These are phyloP conservation scores for Ennomos erosarius DNA, from an alignment of 2,888 invertebrate species.

Conservation along the genomic window DNA sequence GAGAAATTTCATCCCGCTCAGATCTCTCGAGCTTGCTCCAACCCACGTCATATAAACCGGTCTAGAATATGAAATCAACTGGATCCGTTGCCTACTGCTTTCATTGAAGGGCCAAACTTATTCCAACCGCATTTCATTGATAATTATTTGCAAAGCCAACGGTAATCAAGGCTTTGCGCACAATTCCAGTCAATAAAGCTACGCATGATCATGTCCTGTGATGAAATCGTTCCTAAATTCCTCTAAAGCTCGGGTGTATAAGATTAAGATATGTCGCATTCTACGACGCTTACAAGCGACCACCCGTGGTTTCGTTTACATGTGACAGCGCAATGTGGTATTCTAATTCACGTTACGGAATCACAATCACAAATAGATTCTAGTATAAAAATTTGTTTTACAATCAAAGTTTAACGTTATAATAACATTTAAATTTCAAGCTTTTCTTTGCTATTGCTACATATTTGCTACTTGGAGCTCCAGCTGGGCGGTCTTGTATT, in stretches of 20 bases:
- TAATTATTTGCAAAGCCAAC: neutral
- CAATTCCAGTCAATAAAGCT: constrained; percentile 13
- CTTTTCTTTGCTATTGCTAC: neutral
- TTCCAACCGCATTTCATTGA: constrained; percentile 12
- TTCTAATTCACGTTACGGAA: constrained; percentile 28
- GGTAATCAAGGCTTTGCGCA: neutral
- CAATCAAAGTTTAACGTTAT: constrained; percentile 9
- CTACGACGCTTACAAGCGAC: constrained; percentile 30
- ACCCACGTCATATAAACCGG: constrained; percentile 49
- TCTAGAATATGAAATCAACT: constrained; percentile 47
- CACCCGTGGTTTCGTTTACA: constrained; percentile 41
- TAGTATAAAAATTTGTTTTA: constrained; percentile 1
- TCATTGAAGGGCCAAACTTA: constrained; percentile 19
- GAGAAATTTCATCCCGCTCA: constrained; percentile 62
- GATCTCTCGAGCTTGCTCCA: constrained; percentile 48
- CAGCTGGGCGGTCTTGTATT: too few species aligned
- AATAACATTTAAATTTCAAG: neutral
- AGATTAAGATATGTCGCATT: constrained; percentile 38
- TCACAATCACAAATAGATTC: constrained; percentile 10
- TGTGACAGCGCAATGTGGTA: constrained; percentile 40
- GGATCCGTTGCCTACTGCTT: constrained; percentile 44
- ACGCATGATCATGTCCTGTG: constrained; percentile 15
- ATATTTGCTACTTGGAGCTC: too few species aligned
- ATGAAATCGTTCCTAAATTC: constrained; percentile 25
- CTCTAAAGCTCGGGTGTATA: constrained; percentile 20